A percentile compares a stretch with the other conserved stretches of the same genome.
phyloP scores from a whole-genome alignment of 2,888 invertebrate species.

The Chrysomela aeneicollis region DNA sequence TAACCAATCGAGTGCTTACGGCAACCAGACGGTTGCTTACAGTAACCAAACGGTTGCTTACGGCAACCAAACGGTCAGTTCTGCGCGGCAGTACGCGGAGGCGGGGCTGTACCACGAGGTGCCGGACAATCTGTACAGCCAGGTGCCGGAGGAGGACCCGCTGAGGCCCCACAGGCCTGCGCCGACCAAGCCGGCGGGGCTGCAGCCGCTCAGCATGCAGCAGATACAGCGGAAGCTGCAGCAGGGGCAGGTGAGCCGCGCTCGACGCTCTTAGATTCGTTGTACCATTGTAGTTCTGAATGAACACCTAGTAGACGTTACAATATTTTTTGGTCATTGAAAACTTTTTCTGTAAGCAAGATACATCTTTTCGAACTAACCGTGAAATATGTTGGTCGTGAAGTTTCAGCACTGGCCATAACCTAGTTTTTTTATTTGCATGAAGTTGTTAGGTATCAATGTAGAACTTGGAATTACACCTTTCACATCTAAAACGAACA shows the following conservation, averaged over 20 bases:
- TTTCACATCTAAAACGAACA: too few species aligned
- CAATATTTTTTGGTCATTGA: too few species aligned
- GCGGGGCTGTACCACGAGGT: conserved; percentile 57
- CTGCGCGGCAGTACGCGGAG: conserved; percentile 42
- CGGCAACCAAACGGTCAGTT: conserved; percentile 40
- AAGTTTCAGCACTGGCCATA: too few species aligned
- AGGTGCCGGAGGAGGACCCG: conserved; percentile 53
- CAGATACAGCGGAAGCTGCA: conserved; percentile 60
- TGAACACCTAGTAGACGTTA: too few species aligned
- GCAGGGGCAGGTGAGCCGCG: conserved; percentile 54
- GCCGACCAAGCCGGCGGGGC: conserved; percentile 56
- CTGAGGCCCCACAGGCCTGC: conserved; percentile 60
- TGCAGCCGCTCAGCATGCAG: conserved; percentile 60
- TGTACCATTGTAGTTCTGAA: too few species aligned
- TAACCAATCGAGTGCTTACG: conserved; percentile 1
- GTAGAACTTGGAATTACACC: too few species aligned
- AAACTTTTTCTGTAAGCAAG: too few species aligned
- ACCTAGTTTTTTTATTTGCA: too few species aligned
- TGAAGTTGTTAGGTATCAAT: too few species aligned
- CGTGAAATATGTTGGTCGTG: too few species aligned
- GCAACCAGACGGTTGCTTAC: conserved; percentile 1
- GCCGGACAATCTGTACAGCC: conserved; percentile 58
- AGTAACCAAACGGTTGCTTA: conserved; percentile 13
- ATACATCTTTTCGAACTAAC: too few species aligned
- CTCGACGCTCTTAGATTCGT: too few species aligned